A percentile compares a stretch with the other conserved stretches of the same genome.
Conservation (phyloP, 2,797 vertebrate species). For the Tangara arthus region DNA sequence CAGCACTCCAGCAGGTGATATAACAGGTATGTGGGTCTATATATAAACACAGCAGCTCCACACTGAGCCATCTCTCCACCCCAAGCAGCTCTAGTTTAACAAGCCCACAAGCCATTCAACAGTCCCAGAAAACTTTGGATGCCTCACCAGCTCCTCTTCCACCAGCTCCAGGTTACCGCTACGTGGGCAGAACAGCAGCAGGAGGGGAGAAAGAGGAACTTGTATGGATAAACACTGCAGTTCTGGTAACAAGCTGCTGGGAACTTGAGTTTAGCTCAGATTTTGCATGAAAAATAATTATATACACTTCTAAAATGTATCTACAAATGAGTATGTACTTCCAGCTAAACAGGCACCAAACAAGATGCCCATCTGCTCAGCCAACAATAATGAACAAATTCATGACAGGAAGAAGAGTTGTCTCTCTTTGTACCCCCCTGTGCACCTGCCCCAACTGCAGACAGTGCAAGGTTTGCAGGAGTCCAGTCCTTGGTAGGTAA, state of each 20-base stretch:
- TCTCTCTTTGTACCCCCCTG: no score
- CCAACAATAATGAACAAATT: not conserved
- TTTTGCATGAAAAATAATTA: not conserved
- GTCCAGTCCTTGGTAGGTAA: not conserved
- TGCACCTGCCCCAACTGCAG: not conserved
- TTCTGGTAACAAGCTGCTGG: not conserved
- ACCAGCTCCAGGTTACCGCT: not conserved
- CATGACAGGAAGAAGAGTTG: not conserved
- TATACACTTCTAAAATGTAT: not conserved
- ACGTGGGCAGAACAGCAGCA: not conserved
- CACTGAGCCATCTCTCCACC: not conserved
- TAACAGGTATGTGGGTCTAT: not conserved
- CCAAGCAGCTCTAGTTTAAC: not conserved
- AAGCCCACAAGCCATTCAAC: not conserved
- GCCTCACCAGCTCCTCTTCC: not conserved
- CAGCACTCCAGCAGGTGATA: not conserved
- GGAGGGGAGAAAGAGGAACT: not conserved
- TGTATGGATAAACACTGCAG: not conserved
- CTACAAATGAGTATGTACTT: accelerated
- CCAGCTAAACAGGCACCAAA: not conserved
- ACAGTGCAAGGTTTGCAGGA: not conserved
- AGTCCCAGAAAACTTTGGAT: not conserved
- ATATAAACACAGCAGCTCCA: not conserved
- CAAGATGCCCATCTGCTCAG: not conserved
- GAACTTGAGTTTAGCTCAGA: not conserved